These are phyloP conservation scores for Nymphalis polychloros DNA, from an alignment of 2,888 invertebrate species.

Conservation along the genomic window DNA sequence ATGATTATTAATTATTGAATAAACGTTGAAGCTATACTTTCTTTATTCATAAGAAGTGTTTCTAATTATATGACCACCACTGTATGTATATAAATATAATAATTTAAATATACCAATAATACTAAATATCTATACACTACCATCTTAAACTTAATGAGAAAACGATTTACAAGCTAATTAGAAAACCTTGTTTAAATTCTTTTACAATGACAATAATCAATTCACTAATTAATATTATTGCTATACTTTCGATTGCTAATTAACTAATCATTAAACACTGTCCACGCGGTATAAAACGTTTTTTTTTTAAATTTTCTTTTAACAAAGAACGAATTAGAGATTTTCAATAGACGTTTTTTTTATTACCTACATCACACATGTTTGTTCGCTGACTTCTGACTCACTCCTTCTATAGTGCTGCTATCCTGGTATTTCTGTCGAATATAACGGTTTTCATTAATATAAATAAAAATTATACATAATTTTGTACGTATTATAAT, in stretches of 20 bases:
- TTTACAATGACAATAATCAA: constrained; percentile 8
- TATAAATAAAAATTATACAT: background rate
- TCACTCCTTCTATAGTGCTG: constrained; percentile 50
- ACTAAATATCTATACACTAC: constrained; percentile 23
- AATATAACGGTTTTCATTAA: constrained; percentile 32
- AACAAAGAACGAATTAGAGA: background rate
- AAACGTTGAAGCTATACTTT: too few relatives aligned
- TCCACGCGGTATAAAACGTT: background rate
- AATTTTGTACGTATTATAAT: too few relatives aligned
- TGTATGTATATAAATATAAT: constrained; percentile 10
- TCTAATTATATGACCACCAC: too few relatives aligned
- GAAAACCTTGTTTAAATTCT: constrained; percentile 22
- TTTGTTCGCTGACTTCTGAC: constrained; percentile 38
- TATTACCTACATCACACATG: constrained; percentile 54
- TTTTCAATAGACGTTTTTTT: background rate
- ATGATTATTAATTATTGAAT: too few relatives aligned
- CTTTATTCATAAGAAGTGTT: too few relatives aligned
- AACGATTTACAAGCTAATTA: constrained; percentile 24
- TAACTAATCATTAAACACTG: background rate
- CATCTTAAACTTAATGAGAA: constrained; percentile 19
- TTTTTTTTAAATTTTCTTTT: background rate
- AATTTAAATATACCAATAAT: constrained; percentile 24
- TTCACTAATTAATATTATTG: constrained; percentile 19
- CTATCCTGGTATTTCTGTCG: constrained; percentile 56
- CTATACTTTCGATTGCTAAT: constrained; percentile 1